phyloP scores from a whole-genome alignment of 2,888 invertebrate species.

The Pachliopta kotzebuea region DNA sequence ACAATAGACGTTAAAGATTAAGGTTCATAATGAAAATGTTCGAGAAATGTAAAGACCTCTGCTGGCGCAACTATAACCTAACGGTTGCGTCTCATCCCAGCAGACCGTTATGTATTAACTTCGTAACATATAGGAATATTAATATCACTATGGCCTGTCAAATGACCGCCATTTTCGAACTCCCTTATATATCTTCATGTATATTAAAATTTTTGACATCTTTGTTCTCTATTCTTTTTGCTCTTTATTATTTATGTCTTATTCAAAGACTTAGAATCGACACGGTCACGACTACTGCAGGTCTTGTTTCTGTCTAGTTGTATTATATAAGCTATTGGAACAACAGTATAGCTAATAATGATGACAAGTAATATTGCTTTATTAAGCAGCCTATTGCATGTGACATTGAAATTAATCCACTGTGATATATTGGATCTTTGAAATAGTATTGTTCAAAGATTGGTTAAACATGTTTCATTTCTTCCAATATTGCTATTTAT shows the following conservation, averaged over 20 bases:
- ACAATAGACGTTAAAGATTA: conserved; percentile 23
- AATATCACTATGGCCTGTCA: conserved; percentile 7
- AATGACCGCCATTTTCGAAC: conserved; percentile 6
- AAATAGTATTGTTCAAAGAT: neutral
- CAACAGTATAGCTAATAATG: no score
- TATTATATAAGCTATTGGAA: no score
- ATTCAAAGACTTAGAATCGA: no score
- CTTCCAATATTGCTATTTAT: conserved; percentile 5
- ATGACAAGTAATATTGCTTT: no score
- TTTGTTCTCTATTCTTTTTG: no score
- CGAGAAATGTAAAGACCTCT: conserved; percentile 9
- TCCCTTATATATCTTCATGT: neutral
- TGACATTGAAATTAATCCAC: no score
- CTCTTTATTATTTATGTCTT: no score
- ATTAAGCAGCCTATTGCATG: no score
- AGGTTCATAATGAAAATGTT: conserved; percentile 20
- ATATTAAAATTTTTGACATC: no score
- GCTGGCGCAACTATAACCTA: conserved; percentile 20
- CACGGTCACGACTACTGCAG: no score
- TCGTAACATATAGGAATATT: conserved; percentile 15
- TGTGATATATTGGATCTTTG: neutral
- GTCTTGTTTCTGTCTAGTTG: no score
- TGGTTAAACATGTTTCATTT: neutral
- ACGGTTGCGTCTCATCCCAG: conserved; percentile 13
- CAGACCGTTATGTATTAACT: conserved; percentile 24